Base-by-base conservation (phyloP, 2,797 vertebrate species). In the Xenentodon cancila region DNA sequence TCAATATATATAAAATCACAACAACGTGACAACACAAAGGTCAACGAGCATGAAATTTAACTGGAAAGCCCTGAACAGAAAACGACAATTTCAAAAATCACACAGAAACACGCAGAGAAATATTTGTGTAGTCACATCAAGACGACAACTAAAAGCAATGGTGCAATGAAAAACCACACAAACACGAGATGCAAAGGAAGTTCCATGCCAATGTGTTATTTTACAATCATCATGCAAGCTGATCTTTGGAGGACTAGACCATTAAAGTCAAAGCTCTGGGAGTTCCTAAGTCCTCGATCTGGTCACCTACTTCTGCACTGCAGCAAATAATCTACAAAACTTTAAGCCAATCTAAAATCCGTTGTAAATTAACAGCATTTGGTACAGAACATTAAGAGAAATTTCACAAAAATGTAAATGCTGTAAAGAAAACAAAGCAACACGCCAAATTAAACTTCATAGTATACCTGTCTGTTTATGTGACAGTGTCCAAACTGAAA, bases 401-500 rank as follows among this genome's bases (percentile, higher is more conserved):
- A 79, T 71, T 63, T 74, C 68, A 82, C 66, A 85, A 63, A 80
- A 67, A 84, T 55, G 59, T 64, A 84, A 51, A 77, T 71, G 51
- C 60, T 71, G 72, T 11, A 60, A 68, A 50, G 71, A 67, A 86
- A 85, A 81, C 68, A 82, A 84, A 81, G 63, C 60, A 86, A 32
- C 32, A 83, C 18, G 76, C 47, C 75, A 84, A 84, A 86, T 81
- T 80, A 80, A 79, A 79, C 81, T 61, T 53, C 63, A 79, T 88
- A 88, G 84, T 91, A 52, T 68, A 88, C 90, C 91, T 92, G 92
- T 94, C 92, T 95, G 83, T 81, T 85, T 93, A 93, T 92, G 92
- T 90, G 92, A 94, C 83, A 94, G 85, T 90, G 89, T 90, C 90
- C 91, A 93, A 89, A 92, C 86, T 79, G 79, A 95, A 93, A 95